A percentile compares a stretch with the other conserved stretches of the same genome.
phyloP scores from a whole-genome alignment of 2,113 vertebrate species.

The Orthonyx spaldingii region DNA sequence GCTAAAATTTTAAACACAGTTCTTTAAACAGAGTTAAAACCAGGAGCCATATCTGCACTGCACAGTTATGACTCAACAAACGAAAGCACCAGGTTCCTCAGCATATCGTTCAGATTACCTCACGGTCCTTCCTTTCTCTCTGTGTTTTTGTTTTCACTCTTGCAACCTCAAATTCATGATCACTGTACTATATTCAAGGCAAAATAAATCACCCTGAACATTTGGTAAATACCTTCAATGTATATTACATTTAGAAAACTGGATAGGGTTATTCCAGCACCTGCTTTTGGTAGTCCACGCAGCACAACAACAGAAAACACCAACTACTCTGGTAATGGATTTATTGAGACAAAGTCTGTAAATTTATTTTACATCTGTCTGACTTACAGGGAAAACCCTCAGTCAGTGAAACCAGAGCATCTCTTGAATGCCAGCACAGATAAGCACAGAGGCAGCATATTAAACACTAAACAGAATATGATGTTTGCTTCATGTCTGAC shows the following conservation, averaged over 20 bases:
- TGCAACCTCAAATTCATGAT: not conserved
- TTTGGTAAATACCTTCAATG: not conserved
- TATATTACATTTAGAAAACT: conserved; percentile 5
- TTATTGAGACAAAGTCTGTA: not conserved
- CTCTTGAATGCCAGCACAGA: not conserved
- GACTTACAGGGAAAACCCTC: not conserved
- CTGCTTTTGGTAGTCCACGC: conserved; percentile 26
- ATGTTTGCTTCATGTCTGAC: not conserved
- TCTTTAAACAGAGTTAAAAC: not conserved
- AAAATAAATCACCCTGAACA: not conserved
- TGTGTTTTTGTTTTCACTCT: not conserved
- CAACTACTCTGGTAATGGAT: not conserved
- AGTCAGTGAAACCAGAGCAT: not conserved
- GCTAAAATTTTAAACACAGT: not conserved
- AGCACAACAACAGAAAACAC: not conserved
- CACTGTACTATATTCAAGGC: not conserved
- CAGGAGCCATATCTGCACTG: not conserved
- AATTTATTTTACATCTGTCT: not conserved
- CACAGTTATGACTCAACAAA: not conserved
- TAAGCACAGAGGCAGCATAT: not conserved
- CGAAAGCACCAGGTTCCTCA: not conserved
- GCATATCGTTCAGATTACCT: not conserved
- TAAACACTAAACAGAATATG: not conserved
- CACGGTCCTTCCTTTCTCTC: not conserved
- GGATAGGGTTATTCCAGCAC: conserved; percentile 16